Conservation (phyloP, 2,888 invertebrate genomes). For the Drosophila seclusa region DNA sequence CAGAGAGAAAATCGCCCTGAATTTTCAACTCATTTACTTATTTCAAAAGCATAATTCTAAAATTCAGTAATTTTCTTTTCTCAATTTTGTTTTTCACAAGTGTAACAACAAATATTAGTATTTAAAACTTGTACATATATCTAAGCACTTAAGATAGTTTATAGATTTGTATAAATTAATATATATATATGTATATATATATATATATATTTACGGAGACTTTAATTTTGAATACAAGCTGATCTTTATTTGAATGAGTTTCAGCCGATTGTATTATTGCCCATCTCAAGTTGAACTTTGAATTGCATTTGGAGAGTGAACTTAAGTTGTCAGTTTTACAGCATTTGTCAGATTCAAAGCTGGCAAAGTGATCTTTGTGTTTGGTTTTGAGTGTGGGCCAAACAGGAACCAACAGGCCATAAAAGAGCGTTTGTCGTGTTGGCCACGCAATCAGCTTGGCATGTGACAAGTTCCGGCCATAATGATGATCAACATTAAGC, state of each 20-base stretch:
- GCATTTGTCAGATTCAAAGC: not conserved
- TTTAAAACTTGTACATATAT: too few relatives aligned
- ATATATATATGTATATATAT: too few relatives aligned
- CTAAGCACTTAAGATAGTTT: not conserved
- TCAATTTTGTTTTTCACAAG: not conserved
- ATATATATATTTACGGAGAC: not conserved
- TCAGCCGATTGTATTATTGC: not conserved
- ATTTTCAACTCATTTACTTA: not conserved
- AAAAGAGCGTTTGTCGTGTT: conserved; percentile 29
- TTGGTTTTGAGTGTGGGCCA: conserved; percentile 16
- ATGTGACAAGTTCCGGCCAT: conserved; percentile 76
- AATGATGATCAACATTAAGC: conserved; percentile 61
- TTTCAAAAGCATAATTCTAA: not conserved
- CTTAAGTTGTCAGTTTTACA: not conserved
- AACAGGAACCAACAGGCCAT: conserved; percentile 66
- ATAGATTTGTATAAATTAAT: not conserved
- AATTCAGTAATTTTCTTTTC: not conserved
- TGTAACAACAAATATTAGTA: too few relatives aligned
- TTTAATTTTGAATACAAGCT: not conserved
- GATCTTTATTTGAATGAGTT: not conserved
- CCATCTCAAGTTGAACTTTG: not conserved
- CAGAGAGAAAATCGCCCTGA: not conserved
- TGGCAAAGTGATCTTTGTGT: conserved; percentile 8
- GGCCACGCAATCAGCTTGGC: conserved; percentile 57
- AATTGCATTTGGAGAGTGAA: not conserved